Evolutionary conservation across 2,113 vertebrate species (phyloP), one percentile per base, ranked within the genome.

Genomic region (Myotis davidii): DNA sequence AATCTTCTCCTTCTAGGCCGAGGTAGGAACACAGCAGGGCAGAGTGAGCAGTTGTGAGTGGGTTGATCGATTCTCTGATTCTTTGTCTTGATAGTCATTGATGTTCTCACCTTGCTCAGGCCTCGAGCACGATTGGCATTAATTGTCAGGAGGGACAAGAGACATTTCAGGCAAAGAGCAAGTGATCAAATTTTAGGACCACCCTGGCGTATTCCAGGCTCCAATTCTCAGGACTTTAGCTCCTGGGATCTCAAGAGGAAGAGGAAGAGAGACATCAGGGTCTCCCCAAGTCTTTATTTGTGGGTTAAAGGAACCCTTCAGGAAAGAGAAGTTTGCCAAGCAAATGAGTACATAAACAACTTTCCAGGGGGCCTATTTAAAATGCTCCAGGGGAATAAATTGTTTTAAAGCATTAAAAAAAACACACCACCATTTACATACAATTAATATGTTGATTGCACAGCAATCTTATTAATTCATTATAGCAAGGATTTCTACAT

Each of bases 361-460:
- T 96, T 97, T 97, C 94, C 92, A 96, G 97, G 97, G 95, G 96
- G 96, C 96, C 96, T 96, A 96, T 97, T 98, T 97, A 97, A 97
- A 97, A 95, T 96, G 93, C 94, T 97, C 96, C 92, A 56, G 96
- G 96, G 97, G 96, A 95, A 97, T 96, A 97, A 97, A 97, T 96
- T 97, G 96, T 97, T 97, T 97, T 98, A 96, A 94, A 97, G 90
- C 96, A n/a, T 96, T 96, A 90, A 82, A 96, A 96, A 77, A 97
- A 79, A 59, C 45, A 97, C 88, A 97, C 85, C 96, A 98, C 85
- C 96, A 98, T 97, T 98, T 97, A 96, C 97, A 98, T 97, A 97
- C 97, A 98, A 98, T 98, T 96, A 97, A 98, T 96, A 98, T 95
- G 97, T 97, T 97, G 97, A 98, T 98, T 96, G 96, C 95, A 95